Conservation (phyloP, 92 coral and sea anemone species). For the Zoanthus sansibaricus region DNA sequence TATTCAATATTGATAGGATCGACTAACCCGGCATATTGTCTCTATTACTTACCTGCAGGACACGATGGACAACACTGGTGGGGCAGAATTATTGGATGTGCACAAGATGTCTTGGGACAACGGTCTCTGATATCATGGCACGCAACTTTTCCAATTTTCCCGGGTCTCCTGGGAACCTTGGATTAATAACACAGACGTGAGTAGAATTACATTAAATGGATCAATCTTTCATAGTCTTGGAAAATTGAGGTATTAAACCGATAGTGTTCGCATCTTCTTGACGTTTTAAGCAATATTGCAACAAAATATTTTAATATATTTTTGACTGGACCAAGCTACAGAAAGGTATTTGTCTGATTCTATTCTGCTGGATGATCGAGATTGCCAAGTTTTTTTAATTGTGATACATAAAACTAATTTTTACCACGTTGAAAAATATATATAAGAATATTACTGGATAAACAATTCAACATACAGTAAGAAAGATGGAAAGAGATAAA, state of each 20-base stretch:
- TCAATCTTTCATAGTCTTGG: not conserved
- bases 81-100: slow-evolving; percentile 65
- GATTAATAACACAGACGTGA: not conserved
- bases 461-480: no score
- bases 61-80: slow-evolving; percentile 87
- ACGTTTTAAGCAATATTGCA: not conserved
- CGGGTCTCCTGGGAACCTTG: slow-evolving; percentile 67
- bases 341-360: no score
- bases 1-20: no score
- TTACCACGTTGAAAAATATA: no score
- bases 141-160: slow-evolving; percentile 70
- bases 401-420: no score
- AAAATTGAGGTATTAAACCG: not conserved
- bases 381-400: no score
- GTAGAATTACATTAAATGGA: not conserved
- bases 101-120: slow-evolving; percentile 89
- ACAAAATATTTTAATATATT: not conserved
- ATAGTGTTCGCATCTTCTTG: not conserved
- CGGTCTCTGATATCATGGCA: slow-evolving; percentile 79
- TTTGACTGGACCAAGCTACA: not conserved
- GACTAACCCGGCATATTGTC: no score
- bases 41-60: slow-evolving; percentile 68
- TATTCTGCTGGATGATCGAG: no score
- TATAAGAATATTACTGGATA: no score
- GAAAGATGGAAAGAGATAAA: no score